Percentiles rank a stretch among this genome's conserved stretches.
Conservation (phyloP, 2,888 invertebrate species). For the Dysmachus trigonus region DNA sequence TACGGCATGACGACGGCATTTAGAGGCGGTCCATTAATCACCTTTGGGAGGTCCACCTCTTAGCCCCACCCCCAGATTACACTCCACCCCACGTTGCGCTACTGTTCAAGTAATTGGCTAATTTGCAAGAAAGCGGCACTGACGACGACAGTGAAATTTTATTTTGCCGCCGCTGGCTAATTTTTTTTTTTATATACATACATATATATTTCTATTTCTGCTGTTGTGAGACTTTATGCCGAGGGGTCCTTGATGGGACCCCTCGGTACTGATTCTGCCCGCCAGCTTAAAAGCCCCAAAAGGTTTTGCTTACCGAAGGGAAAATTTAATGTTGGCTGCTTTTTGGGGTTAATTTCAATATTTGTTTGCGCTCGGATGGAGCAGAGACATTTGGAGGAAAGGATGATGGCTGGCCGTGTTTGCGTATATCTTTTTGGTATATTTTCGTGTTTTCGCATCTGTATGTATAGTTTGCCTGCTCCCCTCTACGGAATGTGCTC, state of each 20-base stretch:
- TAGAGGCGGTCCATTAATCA: conserved; percentile 30
- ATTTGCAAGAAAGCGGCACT: neutral
- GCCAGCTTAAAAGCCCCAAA: neutral
- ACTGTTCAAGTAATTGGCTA: neutral
- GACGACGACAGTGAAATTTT: neutral
- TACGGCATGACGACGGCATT: conserved; percentile 37
- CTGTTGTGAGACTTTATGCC: neutral
- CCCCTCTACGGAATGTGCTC: neutral
- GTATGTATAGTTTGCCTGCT: neutral
- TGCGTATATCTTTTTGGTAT: neutral
- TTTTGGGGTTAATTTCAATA: conserved; percentile 37
- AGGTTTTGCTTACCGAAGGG: conserved; percentile 33
- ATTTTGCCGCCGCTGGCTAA: conserved; percentile 12
- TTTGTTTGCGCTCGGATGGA: conserved; percentile 15
- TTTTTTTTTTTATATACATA: too few relatives aligned
- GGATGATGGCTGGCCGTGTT: neutral
- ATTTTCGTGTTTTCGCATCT: neutral
- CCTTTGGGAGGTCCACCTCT: neutral
- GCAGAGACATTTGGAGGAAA: neutral
- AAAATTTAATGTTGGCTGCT: conserved; percentile 29
- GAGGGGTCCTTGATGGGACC: neutral
- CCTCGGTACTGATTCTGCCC: neutral
- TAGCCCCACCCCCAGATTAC: neutral
- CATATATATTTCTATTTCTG: neutral
- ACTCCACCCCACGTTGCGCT: neutral